Conservation (phyloP, 2,113 vertebrate species). For the Cricetomys ansorgei region DNA sequence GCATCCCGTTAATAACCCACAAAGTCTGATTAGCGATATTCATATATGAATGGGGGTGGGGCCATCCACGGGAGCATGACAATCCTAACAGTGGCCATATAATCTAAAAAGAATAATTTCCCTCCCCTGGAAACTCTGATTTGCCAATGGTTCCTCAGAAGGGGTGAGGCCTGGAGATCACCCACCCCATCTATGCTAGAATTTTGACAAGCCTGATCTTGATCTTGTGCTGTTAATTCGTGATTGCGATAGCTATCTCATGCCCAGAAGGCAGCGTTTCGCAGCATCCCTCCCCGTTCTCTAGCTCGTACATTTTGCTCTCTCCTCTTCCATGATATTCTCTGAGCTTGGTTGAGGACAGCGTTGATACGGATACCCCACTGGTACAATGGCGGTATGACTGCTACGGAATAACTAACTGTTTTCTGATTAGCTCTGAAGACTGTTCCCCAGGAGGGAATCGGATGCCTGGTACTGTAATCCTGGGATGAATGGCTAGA, state of each 20-base stretch:
- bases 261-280: not conserved
- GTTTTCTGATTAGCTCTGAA: not conserved
- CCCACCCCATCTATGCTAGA: no score
- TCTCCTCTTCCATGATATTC: not conserved
- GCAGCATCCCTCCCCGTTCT: not conserved
- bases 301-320: not conserved
- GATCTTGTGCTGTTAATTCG: not conserved
- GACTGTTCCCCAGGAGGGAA: not conserved
- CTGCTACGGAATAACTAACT: not conserved
- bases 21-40: not conserved
- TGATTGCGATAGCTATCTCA: no score
- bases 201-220: not conserved
- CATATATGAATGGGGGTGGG: no score
- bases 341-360: not conserved
- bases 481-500: not conserved
- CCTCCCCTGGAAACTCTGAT: not conserved
- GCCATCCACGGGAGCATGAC: not conserved
- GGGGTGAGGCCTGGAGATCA: not conserved
- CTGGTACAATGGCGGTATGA: no score
- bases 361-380: not conserved
- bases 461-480: not conserved
- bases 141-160: not conserved
- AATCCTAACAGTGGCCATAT: not conserved
- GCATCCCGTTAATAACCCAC: not conserved
- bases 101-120: not conserved